Base-by-base conservation (phyloP, 1,140 invertebrate genomes). In the Cheumatopsyche charites region DNA sequence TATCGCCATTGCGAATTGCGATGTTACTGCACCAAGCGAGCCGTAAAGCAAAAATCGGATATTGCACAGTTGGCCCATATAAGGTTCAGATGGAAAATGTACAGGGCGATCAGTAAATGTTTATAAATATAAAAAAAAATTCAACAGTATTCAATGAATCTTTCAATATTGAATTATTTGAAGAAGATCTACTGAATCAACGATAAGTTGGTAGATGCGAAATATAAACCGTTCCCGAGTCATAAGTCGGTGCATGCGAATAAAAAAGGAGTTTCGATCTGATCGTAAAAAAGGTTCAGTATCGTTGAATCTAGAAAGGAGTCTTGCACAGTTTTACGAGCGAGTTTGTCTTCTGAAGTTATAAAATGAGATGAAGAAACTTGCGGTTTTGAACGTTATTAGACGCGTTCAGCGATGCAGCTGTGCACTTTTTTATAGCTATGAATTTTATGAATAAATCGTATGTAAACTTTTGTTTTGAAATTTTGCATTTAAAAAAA, bases 31-130 rank as follows among this genome's bases (percentile, higher is more conserved):
- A 62, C 19, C 23, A 23, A 62, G 23, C 26, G 58, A 36, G 58
- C 58, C n/a, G 23, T 62, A 26, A 26, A 62, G 58, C 13, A 62
- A 62, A 62, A 62, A 52, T 52, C 26, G 19, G 25, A n/a, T 19
- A 49, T 19, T 4, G 3, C 17, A 4, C 13, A 19, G n/a, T 17
- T 52, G 47, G 7, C 47, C 47, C 15, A 52, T 17, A 52, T 52
- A 52, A 52, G n/a, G n/a, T n/a, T n/a, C n/a, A n/a, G n/a, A n/a
- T n/a, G n/a, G n/a, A n/a, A n/a, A n/a, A n/a, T n/a, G n/a, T n/a
- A n/a, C n/a, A n/a, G n/a, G n/a, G n/a, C n/a, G n/a, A n/a, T n/a
- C n/a, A n/a, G n/a, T n/a, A 52, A 36, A 36, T 36, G 3, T 36
- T 36, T 4, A 36, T 4, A 36, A 36, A 36, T 4, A 36, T 36